These are phyloP conservation scores for Amniataba percoides DNA, from an alignment of 2,797 vertebrate genomes.

Conservation along the genomic window DNA sequence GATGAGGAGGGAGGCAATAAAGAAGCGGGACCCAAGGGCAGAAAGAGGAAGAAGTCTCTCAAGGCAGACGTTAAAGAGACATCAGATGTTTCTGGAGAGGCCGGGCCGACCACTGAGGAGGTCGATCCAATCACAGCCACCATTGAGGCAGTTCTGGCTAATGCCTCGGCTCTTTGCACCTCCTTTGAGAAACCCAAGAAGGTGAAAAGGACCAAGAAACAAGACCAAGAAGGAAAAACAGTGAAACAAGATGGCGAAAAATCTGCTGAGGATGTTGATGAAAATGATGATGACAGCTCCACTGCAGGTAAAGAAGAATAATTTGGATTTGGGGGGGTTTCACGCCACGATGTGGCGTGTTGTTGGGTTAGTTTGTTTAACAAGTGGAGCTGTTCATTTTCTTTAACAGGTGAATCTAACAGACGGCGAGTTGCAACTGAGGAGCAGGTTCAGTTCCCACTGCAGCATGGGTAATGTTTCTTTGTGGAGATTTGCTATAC, in stretches of 20 bases:
- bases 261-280: slow-evolving; percentile 67
- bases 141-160: slow-evolving; percentile 76
- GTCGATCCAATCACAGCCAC: slow-evolving; percentile 73
- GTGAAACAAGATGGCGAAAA: slow-evolving; percentile 67
- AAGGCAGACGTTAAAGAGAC: slow-evolving; percentile 64
- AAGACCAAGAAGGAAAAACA: slow-evolving; percentile 68
- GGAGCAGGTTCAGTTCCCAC: slow-evolving; percentile 93
- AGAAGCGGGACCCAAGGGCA: slow-evolving; percentile 54
- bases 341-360: not conserved
- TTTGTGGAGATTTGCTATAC: not conserved
- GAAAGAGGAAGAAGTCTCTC: slow-evolving; percentile 76
- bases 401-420: slow-evolving; percentile 85
- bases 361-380: slow-evolving; percentile 33
- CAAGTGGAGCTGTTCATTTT: slow-evolving; percentile 84
- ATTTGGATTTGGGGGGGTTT: too few relatives aligned
- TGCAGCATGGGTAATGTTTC: slow-evolving; percentile 90
- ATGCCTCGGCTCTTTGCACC: slow-evolving; percentile 41
- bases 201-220: slow-evolving; percentile 76
- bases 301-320: slow-evolving; percentile 72
- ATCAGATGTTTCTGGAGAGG: slow-evolving; percentile 33
- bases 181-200: slow-evolving; percentile 75
- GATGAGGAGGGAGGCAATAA: slow-evolving; percentile 46
- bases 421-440: slow-evolving; percentile 93
- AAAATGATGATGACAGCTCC: slow-evolving; percentile 80
- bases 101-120: slow-evolving; percentile 53